phyloP scores from a whole-genome alignment of 2,797 vertebrate species.

The Trachops cirrhosus region DNA sequence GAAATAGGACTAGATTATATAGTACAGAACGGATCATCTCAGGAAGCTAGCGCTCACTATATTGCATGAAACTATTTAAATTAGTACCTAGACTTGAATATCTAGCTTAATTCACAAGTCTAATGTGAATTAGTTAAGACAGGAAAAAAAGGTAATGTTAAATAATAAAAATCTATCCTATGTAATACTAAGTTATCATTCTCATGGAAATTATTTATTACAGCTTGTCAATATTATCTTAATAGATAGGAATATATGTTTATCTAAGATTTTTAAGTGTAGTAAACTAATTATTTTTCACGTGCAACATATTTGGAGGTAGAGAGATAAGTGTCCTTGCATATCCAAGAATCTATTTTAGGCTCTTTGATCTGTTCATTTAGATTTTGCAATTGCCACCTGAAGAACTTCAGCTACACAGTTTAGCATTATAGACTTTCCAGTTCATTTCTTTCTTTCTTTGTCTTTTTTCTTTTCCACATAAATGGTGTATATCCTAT shows the following conservation, averaged over 20 bases:
- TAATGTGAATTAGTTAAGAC: background rate
- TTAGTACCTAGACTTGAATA: background rate
- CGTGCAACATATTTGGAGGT: background rate
- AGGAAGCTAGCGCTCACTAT: background rate
- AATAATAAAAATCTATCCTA: background rate
- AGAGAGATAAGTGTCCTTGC: background rate
- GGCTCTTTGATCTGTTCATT: slow-evolving; percentile 58
- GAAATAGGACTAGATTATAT: background rate
- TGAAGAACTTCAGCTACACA: slow-evolving; percentile 76
- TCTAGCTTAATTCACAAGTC: background rate
- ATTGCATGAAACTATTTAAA: background rate
- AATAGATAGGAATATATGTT: background rate
- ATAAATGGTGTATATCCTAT: background rate
- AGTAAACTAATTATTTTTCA: slow-evolving; percentile 5
- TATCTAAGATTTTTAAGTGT: background rate
- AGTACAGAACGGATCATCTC: background rate
- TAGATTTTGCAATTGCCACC: slow-evolving; percentile 61
- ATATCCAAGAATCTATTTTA: background rate
- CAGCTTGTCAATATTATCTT: background rate
- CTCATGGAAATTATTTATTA: background rate
- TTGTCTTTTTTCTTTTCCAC: background rate
- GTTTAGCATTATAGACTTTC: slow-evolving; percentile 25
- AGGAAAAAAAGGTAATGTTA: background rate
- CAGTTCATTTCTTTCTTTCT: background rate
- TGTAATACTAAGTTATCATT: background rate